A percentile compares a stretch with the other conserved stretches of the same genome.
Conservation (phyloP, 2,888 invertebrate genomes). For the Tipula helvola region DNA sequence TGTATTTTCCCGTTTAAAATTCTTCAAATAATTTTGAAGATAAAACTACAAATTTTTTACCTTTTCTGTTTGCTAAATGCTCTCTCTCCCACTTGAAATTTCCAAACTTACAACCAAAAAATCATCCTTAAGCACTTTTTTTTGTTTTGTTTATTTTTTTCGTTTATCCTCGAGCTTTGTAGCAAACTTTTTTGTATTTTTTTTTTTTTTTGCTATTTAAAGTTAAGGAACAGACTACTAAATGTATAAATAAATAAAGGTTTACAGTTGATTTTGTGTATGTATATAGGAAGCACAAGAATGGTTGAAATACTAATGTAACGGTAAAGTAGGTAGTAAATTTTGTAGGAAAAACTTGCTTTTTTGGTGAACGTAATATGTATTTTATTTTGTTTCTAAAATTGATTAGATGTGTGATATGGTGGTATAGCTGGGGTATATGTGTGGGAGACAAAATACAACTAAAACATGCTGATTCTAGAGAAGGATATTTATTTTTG, state of each 20-base stretch:
- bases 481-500: background rate
- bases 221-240: background rate
- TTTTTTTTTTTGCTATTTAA: background rate
- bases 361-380: background rate
- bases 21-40: background rate
- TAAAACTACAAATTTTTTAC: background rate
- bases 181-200: background rate
- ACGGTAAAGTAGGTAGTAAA: background rate
- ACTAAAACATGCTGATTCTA: background rate
- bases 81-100: background rate
- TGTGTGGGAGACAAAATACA: background rate
- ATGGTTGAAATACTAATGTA: background rate
- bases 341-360: background rate
- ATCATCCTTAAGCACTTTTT: background rate
- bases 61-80: background rate
- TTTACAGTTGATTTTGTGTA: background rate
- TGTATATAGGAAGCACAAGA: background rate
- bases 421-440: background rate
- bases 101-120: background rate
- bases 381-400: background rate
- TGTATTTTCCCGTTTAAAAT: background rate
- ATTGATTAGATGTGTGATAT: background rate
- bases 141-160: background rate
- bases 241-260: background rate
- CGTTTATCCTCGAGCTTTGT: background rate